Base-by-base conservation (phyloP, 1,140 invertebrate genomes). In the Aphelenchoides avenae region DNA sequence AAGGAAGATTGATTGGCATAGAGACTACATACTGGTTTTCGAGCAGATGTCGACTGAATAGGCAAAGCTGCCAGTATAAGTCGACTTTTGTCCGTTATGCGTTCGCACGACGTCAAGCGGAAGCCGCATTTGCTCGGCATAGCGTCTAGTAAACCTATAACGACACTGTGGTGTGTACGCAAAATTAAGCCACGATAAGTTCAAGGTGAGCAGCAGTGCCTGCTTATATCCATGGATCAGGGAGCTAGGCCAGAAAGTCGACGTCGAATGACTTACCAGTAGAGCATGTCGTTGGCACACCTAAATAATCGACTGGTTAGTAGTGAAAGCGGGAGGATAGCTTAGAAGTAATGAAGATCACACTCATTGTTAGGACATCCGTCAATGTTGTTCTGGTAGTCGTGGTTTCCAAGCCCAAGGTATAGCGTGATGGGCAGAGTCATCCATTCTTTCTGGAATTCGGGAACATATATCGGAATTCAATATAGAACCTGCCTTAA, bases 311-410 rank as follows among this genome's bases (percentile, higher is more conserved):
- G n/a, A n/a, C n/a, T n/a, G n/a, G n/a, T n/a, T n/a, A n/a, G n/a
- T n/a, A n/a, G n/a, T n/a, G n/a, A n/a, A n/a, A n/a, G n/a, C n/a
- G n/a, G n/a, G n/a, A n/a, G n/a, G n/a, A n/a, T n/a, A n/a, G n/a
- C n/a, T n/a, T n/a, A n/a, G n/a, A n/a, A n/a, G n/a, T n/a, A n/a
- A n/a, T n/a, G n/a, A n/a, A n/a, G n/a, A n/a, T n/a, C n/a, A n/a
- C n/a, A 72, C 26, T 68, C 52, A 31, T 72, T 72, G 5, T 60
- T 43, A 29, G 60, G 50, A 64, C 70, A 72, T 37, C 73, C 70
- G 52, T 72, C 52, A 9, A 72, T 61, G 42, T 72, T 72, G 31
- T 72, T 72, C 39, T 73, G 49, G 50, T 73, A 73, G 34, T 72
- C 70, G 43, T 72, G 70, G 42, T 72, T 72, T 22, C 70, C 70